Base-by-base conservation (phyloP, 2,888 invertebrate species). In the Sminthurides aquaticus region DNA sequence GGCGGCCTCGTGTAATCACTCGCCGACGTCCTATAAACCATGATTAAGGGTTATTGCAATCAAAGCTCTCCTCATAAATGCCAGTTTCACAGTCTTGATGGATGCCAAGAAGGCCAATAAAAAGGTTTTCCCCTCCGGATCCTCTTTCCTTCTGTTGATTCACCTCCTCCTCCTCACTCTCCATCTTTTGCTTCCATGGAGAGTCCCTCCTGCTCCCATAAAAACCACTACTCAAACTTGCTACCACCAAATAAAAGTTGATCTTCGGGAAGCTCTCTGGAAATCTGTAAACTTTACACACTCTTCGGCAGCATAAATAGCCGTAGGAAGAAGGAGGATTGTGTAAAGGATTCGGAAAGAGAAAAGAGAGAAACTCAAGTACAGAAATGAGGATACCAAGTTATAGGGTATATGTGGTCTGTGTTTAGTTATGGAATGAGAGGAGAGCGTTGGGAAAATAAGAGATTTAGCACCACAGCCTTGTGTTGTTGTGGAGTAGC, bases 31-130 rank as follows among this genome's bases (percentile, higher is more conserved):
- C 64, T 58, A 64, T 64, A 64, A 64, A 64, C 64, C 58, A 64
- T 64, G 64, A 64, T 64, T 64, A 64, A 64, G 64, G 64, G 64
- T 64, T 64, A 64, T 64, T 58, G 64, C 64, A 64, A 64, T 64
- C 64, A 64, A 64, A 64, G 64, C 64, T 57, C 49, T 59, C 52
- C 58, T 64, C 64, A 64, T 64, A 64, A 64, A 64, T 54, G 64
- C 61, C 61, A 61, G 61, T 61, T 61, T 61, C 61, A 61, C 61
- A 61, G 61, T 54, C 61, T 61, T 55, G 61, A 61, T 61, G 54
- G 61, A 61, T 61, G 61, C 55, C 54, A 61, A 61, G 28, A 61
- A 61, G 54, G 55, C 61, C 61, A 61, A 61, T 61, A 61, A 61
- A 61, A 61, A 61, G 29, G 54, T 59, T 61, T 61, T 55, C 58